Conservation (phyloP, 37 sponge, comb jelly and placozoan genomes). For the Axinella damicornis region DNA sequence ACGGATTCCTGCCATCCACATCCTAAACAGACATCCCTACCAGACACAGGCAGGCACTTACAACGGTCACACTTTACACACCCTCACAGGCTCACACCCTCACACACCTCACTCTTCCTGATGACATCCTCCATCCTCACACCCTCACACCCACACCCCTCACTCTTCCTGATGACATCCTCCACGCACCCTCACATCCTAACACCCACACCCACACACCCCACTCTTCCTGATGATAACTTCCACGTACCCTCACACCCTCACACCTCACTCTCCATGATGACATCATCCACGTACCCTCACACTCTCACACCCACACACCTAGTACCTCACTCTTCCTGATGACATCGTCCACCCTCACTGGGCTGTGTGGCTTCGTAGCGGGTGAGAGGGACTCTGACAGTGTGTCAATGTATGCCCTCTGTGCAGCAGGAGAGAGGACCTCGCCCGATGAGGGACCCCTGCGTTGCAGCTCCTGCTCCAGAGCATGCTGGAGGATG, state of each 20-base stretch:
- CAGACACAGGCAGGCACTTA: no score
- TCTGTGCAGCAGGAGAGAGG: conserved; percentile 65
- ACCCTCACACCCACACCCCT: no score
- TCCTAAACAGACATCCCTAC: no score
- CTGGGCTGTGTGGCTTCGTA: conserved; percentile 43
- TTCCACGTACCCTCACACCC: neutral
- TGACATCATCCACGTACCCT: neutral
- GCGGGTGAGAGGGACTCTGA: conserved; percentile 53
- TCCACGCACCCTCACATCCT: no score
- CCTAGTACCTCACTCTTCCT: conserved; percentile 87
- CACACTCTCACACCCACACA: neutral
- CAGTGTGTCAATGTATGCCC: conserved; percentile 82
- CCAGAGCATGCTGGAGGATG: conserved; percentile 75
- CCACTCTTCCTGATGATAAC: neutral
- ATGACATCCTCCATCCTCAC: no score
- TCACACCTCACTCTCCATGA: neutral
- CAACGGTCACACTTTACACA: no score
- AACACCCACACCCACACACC: neutral
- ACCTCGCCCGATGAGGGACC: conserved; percentile 9
- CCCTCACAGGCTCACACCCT: no score
- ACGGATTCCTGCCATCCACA: no score
- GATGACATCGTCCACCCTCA: conserved; percentile 77
- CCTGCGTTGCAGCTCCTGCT: conserved; percentile 76
- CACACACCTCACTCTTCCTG: conserved; percentile 82
- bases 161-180: no score